Conservation (phyloP, 2,888 invertebrate genomes). For the Exephanes ischioxanthus region DNA sequence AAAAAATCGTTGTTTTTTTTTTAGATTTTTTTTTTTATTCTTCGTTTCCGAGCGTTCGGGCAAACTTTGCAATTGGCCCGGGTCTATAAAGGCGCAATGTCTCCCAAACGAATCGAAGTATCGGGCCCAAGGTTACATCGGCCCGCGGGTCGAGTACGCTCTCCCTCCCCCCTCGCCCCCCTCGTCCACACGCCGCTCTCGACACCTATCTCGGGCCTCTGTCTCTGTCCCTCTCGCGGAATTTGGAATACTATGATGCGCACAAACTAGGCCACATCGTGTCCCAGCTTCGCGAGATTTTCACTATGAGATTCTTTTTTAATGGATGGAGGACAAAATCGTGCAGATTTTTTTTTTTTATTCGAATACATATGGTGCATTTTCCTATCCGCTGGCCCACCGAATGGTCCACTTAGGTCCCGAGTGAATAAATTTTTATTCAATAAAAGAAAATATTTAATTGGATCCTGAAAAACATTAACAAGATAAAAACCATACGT, state of each 20-base stretch:
- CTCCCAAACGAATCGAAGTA: constrained; percentile 80
- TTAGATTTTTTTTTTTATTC: constrained; percentile 8
- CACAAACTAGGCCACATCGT: constrained; percentile 55
- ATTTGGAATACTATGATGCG: constrained; percentile 46
- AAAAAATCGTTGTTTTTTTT: not conserved
- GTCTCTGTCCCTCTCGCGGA: constrained; percentile 28
- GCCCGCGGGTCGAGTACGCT: constrained; percentile 60
- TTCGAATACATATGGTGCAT: not conserved
- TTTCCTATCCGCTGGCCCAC: not conserved
- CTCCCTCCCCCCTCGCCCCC: constrained; percentile 30
- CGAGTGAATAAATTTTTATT: too few species aligned
- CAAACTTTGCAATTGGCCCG: constrained; percentile 35
- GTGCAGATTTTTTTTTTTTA: not conserved
- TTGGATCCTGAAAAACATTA: too few species aligned
- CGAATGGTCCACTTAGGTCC: too few species aligned
- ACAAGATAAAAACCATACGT: too few species aligned
- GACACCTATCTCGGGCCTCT: constrained; percentile 36
- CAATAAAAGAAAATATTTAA: too few species aligned
- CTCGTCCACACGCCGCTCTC: constrained; percentile 34
- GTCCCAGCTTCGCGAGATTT: constrained; percentile 43
- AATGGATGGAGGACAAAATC: not conserved
- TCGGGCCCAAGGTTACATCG: constrained; percentile 81
- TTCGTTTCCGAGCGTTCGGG: constrained; percentile 23
- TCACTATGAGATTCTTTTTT: constrained; percentile 7
- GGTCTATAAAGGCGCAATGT: constrained; percentile 72